These are phyloP conservation scores for Xestia sexstrigata DNA, from an alignment of 2,888 invertebrate species.

Conservation along the genomic window DNA sequence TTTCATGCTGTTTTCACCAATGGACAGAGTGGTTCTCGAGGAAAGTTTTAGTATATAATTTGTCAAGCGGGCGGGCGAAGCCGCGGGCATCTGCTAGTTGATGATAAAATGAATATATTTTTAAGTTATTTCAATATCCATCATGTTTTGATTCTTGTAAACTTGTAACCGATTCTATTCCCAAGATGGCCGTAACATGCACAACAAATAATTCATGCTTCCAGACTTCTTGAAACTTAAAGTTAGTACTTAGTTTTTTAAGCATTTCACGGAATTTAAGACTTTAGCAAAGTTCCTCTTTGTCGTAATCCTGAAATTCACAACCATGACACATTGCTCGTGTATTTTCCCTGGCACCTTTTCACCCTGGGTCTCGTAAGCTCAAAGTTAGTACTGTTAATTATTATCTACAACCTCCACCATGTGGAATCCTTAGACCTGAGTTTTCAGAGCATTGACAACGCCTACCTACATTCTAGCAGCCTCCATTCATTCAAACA, in stretches of 20 bases:
- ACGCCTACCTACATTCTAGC: not conserved
- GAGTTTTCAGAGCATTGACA: not conserved
- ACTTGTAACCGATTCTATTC: not conserved
- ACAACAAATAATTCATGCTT: not conserved
- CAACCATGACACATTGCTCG: not conserved
- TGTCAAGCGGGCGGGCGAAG: no score
- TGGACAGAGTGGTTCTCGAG: no score
- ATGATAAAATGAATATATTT: not conserved
- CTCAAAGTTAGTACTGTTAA: not conserved
- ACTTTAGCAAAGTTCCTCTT: not conserved
- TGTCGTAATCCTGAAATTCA: not conserved
- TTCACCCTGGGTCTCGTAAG: not conserved
- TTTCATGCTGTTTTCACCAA: no score
- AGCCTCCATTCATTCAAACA: slow-evolving; percentile 20
- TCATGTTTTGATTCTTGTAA: not conserved
- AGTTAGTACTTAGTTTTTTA: not conserved
- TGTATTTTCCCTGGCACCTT: not conserved
- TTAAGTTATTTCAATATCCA: not conserved
- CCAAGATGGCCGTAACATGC: not conserved
- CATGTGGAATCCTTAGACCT: not conserved
- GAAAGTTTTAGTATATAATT: no score
- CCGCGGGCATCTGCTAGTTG: no score
- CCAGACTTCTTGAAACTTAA: not conserved
- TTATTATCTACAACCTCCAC: not conserved
- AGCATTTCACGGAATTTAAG: not conserved